These are phyloP conservation scores for Cygnus buccinator DNA, from an alignment of 2,113 vertebrate genomes.

Conservation along the genomic window DNA sequence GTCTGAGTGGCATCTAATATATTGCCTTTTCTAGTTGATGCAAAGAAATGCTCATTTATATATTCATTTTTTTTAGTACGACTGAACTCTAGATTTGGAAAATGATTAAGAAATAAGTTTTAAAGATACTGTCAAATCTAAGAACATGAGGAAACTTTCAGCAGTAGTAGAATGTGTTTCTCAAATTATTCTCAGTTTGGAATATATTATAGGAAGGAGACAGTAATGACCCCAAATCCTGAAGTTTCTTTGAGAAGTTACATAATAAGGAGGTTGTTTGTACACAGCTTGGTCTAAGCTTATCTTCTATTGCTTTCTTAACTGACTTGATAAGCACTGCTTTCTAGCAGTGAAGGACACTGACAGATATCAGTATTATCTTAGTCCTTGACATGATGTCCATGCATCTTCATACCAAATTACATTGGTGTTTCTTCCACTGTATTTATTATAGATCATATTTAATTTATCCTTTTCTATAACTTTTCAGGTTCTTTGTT, in stretches of 20 bases:
- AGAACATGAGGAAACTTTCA: neutral
- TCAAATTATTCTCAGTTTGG: neutral
- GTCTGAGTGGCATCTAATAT: neutral
- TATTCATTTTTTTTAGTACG: neutral
- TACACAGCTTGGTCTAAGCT: neutral
- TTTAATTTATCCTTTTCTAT: neutral
- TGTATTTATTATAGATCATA: neutral
- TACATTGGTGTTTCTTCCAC: neutral
- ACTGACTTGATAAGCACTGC: neutral
- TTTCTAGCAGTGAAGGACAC: neutral
- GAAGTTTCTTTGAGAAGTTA: neutral
- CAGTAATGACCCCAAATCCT: neutral
- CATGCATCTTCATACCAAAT: neutral
- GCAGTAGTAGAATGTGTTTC: neutral
- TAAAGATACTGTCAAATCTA: neutral
- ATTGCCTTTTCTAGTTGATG: neutral
- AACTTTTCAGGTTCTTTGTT: neutral
- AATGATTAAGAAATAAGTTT: neutral
- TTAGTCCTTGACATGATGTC: neutral
- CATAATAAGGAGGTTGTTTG: neutral
- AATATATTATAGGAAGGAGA: neutral
- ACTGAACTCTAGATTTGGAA: neutral
- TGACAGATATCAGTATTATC: neutral
- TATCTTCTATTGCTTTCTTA: neutral
- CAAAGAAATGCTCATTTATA: neutral